Evolutionary conservation across 2,113 vertebrate genomes (phyloP).

Genomic region (Colossoma macropomum): DNA sequence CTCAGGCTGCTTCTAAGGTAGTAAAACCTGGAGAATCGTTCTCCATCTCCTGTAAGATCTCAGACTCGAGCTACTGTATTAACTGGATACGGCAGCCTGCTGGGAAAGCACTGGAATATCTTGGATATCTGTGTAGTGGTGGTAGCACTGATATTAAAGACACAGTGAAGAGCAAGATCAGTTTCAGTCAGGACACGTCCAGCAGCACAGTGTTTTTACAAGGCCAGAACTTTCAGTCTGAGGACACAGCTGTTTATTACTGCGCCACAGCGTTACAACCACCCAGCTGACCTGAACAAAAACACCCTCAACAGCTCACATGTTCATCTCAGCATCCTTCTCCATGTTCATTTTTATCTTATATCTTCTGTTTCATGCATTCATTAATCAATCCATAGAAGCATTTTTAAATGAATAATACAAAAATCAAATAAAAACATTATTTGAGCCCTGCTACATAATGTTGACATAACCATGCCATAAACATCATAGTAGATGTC

Average conservation of each 20-base stretch:
- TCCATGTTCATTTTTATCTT: no score
- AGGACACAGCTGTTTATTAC: constrained; percentile 50
- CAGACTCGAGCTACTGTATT: not conserved
- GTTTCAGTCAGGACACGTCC: constrained; percentile 35
- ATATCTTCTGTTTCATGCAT: no score
- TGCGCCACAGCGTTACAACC: constrained; percentile 34
- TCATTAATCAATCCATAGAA: no score
- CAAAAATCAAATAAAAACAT: no score
- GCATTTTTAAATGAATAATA: no score
- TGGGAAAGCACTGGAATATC: constrained; percentile 24
- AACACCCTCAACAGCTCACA: constrained; percentile 9
- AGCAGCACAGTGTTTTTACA: constrained; percentile 17
- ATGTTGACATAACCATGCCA: no score
- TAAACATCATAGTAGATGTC: no score
- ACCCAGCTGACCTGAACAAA: not conserved
- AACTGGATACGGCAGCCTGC: constrained; percentile 35
- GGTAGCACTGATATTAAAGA: not conserved
- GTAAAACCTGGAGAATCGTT: constrained; percentile 34
- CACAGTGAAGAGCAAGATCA: constrained; percentile 8
- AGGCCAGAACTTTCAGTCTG: constrained; percentile 21
- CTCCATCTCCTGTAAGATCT: constrained; percentile 4
- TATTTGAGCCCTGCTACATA: no score
- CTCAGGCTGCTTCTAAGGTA: constrained; percentile 14
- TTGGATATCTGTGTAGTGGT: not conserved
- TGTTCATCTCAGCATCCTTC: not conserved